A percentile compares a stretch with the other conserved stretches of the same genome.
Evolutionary conservation across 2,888 invertebrate genomes (phyloP).

Genomic region (Ormyrus pomaceus): DNA sequence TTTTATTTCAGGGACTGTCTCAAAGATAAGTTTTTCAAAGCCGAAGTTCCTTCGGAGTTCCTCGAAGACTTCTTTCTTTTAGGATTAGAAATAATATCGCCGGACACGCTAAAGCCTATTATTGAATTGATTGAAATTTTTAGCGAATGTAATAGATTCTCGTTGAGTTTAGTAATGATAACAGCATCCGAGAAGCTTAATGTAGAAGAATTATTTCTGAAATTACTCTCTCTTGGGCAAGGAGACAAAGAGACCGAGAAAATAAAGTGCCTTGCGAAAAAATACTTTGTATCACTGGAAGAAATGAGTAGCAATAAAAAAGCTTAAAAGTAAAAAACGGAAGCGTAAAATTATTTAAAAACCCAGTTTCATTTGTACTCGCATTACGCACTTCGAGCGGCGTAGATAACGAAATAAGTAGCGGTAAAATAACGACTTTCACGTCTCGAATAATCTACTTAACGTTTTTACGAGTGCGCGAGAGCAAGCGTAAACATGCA

Average conservation of each 20-base stretch:
- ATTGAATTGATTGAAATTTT: slow-evolving; percentile 64
- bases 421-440: no score
- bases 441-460: no score
- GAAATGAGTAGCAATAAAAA: neutral
- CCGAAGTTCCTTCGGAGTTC: slow-evolving; percentile 64
- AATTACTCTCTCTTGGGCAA: neutral
- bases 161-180: slow-evolving; percentile 61
- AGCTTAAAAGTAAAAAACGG: neutral
- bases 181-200: slow-evolving; percentile 8
- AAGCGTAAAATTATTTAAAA: neutral
- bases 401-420: no score
- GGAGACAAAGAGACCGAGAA: neutral
- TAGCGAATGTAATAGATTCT: slow-evolving; percentile 66
- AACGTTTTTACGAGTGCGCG: no score
- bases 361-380: no score
- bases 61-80: slow-evolving; percentile 63
- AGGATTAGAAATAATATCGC: slow-evolving; percentile 53
- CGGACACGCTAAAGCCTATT: slow-evolving; percentile 56
- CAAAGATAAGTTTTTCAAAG: slow-evolving; percentile 61
- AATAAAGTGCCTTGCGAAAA: slow-evolving; percentile 23
- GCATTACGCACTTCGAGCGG: no score
- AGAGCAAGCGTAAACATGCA: no score
- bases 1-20: slow-evolving; percentile 41
- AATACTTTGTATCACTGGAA: slow-evolving; percentile 14
- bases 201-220: slow-evolving; percentile 26